Evolutionary conservation across 2,113 vertebrate species (phyloP), one percentile per base, ranked within the genome.

Genomic region (Tragelaphus scriptus): DNA sequence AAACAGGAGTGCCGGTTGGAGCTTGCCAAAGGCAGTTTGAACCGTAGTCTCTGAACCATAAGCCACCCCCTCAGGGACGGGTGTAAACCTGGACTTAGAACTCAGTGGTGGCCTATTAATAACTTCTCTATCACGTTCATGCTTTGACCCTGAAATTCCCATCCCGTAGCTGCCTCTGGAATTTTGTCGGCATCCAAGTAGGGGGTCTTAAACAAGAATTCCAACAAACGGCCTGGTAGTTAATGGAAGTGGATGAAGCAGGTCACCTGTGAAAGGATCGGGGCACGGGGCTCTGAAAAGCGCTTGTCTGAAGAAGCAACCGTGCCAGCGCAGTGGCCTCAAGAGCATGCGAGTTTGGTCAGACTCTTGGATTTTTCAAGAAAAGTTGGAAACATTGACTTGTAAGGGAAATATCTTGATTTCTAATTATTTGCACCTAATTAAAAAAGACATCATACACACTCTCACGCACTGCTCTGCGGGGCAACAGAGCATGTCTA

Each of bases 71-170:
- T 2, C 4, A 40, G 15, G 61, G 32, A 77, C 11, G 16, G 7
- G 44, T 79, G 6, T 95, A 44, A 91, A 51, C 30, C 59, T 91
- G 53, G 32, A 13, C 17, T 51, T 53, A 8, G 15, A 65, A 71
- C 53, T n/a, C 44, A 25, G 40, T 59, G 44, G n/a, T 65, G 40
- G 55, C 84, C 90, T 85, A 51, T 23, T 40, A 71, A 23, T 71
- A 71, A 49, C 79, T 90, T 63, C 32, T 65, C 23, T 26, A 47
- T 28, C 25, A 15, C 26, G 4, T n/a, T 68, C 56, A 58, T 89
- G 30, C 16, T 53, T 63, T 97, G 79, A 51, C 40, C 23, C 56
- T 65, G 36, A 93, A 40, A 85, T 61, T 61, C 81, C 59, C 26
- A 51, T 75, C 16, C 81, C 13, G 14, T 5, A 19, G 53, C n/a